Conservation (phyloP, 92 coral and sea anemone species). For the Scolanthus callimorphus region DNA sequence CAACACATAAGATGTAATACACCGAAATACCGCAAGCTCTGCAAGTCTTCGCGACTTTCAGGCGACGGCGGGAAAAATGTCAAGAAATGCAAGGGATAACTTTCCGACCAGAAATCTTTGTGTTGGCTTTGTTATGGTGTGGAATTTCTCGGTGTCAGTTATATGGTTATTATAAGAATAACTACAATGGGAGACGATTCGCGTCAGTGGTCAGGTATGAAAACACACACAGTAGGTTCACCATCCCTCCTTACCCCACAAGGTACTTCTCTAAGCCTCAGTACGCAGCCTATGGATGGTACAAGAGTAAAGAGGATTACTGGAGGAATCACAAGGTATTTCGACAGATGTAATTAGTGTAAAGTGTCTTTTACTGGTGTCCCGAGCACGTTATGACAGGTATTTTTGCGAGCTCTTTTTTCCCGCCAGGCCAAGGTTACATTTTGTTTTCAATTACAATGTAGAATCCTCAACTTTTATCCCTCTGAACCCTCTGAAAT, state of each 20-base stretch:
- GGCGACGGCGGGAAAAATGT: slow-evolving; percentile 28
- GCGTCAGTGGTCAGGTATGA: too few species aligned
- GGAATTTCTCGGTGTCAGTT: too few species aligned
- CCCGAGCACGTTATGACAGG: too few species aligned
- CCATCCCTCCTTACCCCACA: slow-evolving; percentile 1
- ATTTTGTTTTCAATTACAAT: too few species aligned
- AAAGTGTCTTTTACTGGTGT: neutral
- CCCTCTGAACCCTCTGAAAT: too few species aligned
- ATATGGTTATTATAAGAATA: too few species aligned
- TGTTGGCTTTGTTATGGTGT: too few species aligned
- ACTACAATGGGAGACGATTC: too few species aligned
- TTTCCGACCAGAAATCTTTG: neutral
- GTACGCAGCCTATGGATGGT: slow-evolving; percentile 20
- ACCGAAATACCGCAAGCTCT: slow-evolving; percentile 1
- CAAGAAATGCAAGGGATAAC: slow-evolving; percentile 32
- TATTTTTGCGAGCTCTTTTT: too few species aligned
- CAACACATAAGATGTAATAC: slow-evolving; percentile 33
- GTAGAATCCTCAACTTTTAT: too few species aligned
- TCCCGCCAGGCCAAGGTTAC: too few species aligned
- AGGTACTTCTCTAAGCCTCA: slow-evolving; percentile 9
- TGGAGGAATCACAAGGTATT: slow-evolving; percentile 13
- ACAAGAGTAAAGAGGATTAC: slow-evolving; percentile 7
- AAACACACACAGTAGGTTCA: too few species aligned
- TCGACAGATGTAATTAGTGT: neutral
- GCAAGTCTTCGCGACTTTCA: neutral